These are phyloP conservation scores for Erpetoichthys calabaricus DNA, from an alignment of 2,797 vertebrate genomes.

Conservation along the genomic window DNA sequence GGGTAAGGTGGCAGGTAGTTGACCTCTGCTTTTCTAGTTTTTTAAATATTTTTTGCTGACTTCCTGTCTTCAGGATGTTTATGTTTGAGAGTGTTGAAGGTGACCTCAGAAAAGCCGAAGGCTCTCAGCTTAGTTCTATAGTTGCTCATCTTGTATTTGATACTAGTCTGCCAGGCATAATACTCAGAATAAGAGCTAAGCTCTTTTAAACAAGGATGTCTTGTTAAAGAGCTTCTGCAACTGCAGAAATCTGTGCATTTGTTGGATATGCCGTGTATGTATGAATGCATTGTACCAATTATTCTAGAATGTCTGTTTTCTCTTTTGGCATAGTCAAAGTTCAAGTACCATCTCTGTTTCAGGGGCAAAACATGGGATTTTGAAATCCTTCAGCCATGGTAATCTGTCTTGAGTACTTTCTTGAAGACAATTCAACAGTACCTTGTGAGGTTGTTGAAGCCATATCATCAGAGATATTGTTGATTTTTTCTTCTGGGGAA, in stretches of 20 bases:
- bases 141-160: conserved; percentile 12
- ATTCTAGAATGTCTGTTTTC: conserved; percentile 6
- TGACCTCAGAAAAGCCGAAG: conserved; percentile 8
- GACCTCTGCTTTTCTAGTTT: conserved; percentile 7
- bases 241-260: conserved; percentile 3
- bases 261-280: conserved; percentile 9
- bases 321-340: not conserved
- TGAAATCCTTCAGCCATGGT: conserved; percentile 4
- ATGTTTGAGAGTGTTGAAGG: conserved; percentile 5
- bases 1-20: conserved; percentile 5
- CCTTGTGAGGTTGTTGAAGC: not conserved
- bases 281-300: conserved; percentile 8
- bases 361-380: conserved; percentile 2
- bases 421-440: not conserved
- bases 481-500: too few species aligned
- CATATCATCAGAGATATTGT: too few species aligned
- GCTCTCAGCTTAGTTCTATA: conserved; percentile 6
- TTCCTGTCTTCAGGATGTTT: conserved; percentile 3
- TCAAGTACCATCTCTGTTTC: conserved; percentile 7
- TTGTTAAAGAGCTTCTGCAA: conserved; percentile 6
- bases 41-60: conserved; percentile 3
- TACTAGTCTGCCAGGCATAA: conserved; percentile 9
- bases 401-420: conserved; percentile 1
- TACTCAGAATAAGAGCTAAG: conserved; percentile 5
- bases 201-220: too few species aligned